phyloP scores from a whole-genome alignment of 1,140 invertebrate genomes.

The Panagrolaimus sp. region DNA sequence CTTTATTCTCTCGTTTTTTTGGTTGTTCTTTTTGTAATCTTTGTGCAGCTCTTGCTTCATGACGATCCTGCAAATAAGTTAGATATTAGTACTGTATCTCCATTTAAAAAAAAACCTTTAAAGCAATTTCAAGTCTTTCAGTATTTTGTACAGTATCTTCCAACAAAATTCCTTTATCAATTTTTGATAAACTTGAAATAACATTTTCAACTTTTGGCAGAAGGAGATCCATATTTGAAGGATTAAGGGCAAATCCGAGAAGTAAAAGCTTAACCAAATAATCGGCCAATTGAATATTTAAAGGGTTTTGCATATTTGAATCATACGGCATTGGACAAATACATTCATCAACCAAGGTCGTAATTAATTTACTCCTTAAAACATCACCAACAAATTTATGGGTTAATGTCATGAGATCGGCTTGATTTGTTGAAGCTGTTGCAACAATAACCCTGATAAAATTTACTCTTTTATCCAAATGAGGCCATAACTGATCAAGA shows the following conservation, averaged over 20 bases:
- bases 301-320: not conserved
- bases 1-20: no score
- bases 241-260: constrained; percentile 15
- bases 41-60: no score
- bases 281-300: constrained; percentile 7
- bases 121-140: no score
- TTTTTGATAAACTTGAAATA: no score
- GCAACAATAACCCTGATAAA: constrained; percentile 22
- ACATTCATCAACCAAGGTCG: constrained; percentile 4
- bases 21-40: no score
- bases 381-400: constrained; percentile 18
- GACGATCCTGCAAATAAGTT: no score
- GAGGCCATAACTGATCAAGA: constrained; percentile 17
- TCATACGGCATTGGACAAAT: constrained; percentile 7
- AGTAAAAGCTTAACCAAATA: constrained; percentile 13
- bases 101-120: no score
- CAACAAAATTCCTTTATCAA: no score
- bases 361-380: constrained; percentile 17
- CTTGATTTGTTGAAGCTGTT: constrained; percentile 15
- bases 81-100: no score
- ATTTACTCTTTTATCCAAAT: constrained; percentile 17
- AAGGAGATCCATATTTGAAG: constrained; percentile 17
- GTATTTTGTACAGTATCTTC: no score
- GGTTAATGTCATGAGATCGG: constrained; percentile 3
- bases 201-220: no score